Evolutionary conservation across 1,140 invertebrate genomes (phyloP), one percentile per base, ranked within the genome.

Genomic region (Drosophila serrata): DNA sequence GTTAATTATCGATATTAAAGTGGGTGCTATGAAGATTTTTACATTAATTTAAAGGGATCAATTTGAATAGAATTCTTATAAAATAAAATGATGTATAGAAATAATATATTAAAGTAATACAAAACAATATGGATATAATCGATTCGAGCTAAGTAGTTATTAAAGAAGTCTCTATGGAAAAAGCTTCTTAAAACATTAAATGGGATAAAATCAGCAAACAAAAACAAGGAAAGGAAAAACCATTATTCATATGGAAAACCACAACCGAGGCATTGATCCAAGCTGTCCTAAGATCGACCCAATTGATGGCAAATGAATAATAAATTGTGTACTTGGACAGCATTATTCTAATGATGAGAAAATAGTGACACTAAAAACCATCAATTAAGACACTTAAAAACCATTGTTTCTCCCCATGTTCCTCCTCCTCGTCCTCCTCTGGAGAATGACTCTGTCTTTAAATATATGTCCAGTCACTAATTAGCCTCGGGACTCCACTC

Each of bases 391-490:
- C 19, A 51, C 27, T 1, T 15, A 8, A 6, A 29, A 19, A 19
- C 17, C 33, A 53, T 13, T 7, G 51, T 35, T n/a, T 37, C 19
- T 15, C 3, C 22, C 31, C 31, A n/a, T 61, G 19, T 15, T 6
- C 11, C 13, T 22, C 1, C 22, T 24, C 5, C 8, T 1, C 2
- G 7, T 27, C 9, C 46, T 31, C 3, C 29, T 19, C 13, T 1
- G 0, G 31, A 22, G 19, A 24, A 13, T 22, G 51, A 55, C 51
- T 35, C 51, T 65, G 61, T 49, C 33, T 68, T 45, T 11, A 53
- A 62, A 75, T 51, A 75, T 58, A 43, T 58, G 60, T 42, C 53
- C 22, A 57, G 72, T 76, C 59, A 64, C 70, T 76, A 75, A 76
- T 76, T 76, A 65, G 63, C 35, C 73, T 33, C 33, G 37, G 67